Base-by-base conservation (phyloP, 2,113 vertebrate species). In the Elaphurus davidianus region DNA sequence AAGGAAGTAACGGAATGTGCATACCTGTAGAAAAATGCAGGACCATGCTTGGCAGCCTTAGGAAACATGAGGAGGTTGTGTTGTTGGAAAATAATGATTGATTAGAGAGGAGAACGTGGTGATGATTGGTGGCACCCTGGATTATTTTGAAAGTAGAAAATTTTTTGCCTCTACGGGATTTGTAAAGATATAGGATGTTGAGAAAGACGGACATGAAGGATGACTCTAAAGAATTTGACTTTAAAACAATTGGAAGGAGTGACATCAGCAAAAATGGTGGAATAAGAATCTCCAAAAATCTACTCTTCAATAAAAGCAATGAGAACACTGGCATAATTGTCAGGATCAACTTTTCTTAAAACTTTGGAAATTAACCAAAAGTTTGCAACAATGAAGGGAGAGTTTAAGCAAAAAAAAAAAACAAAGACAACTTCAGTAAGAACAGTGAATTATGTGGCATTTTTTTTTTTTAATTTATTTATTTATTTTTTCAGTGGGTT, bases 1-100 rank as follows among this genome's bases (percentile, higher is more conserved):
- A 91, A 90, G 40, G 62, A 91, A 95, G n/a, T 85, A 91, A 90
- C 7, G n/a, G 19, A 87, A 92, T 81, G 55, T 96, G 40, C 55
- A 50, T 78, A 57, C 17, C 55, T 88, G 47, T 64, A 78, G 55
- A 40, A 92, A 94, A 92, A 95, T 67, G 67, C 57, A 82, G 90
- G 36, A 27, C 23, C 15, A 43, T 64, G 40, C 11, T 93, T 94
- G 74, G 82, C 40, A 96, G 25, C 83, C 82, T 91, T 47, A 83
- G 45, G 54, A 96, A 91, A 96, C 4, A 14, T 62, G 40, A 74
- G 45, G 76, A 92, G 55, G 33, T 55, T 52, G 57, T 33, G 11
- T 2, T 74, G 47, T 76, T 95, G 60, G 87, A 91, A 96, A 95
- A 91, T 78, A 90, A 83, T 50, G 45, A 93, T 21, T 59, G 17